Percentiles rank a stretch among this genome's conserved stretches.
Evolutionary conservation across 1,140 invertebrate species (phyloP).

Genomic region (Cryptotermes secundus): DNA sequence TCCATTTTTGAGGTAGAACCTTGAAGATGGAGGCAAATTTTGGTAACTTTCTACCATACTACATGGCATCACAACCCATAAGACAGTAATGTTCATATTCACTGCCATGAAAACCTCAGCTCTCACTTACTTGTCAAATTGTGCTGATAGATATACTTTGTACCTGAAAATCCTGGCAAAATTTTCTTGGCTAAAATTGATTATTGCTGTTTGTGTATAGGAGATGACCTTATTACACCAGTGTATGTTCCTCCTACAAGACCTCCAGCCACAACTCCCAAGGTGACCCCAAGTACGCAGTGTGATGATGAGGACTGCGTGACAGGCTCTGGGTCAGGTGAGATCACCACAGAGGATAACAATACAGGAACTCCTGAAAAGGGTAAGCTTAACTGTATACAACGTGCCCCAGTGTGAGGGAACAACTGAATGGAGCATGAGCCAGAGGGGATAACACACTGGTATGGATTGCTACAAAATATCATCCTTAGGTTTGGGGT

Average conservation of each 20-base stretch:
- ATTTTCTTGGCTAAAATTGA: background rate
- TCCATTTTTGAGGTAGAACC: too few relatives aligned
- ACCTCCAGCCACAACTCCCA: conserved; percentile 61
- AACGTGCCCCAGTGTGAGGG: background rate
- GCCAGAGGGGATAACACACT: background rate
- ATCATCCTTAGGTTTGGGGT: too few relatives aligned
- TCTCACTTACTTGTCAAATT: too few relatives aligned
- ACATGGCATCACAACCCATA: too few relatives aligned
- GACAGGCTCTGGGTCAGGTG: conserved; percentile 67
- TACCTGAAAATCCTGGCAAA: background rate
- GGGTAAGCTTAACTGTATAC: conserved; percentile 23
- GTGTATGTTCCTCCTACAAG: conserved; percentile 84
- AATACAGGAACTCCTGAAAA: conserved; percentile 52
- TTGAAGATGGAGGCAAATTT: too few relatives aligned
- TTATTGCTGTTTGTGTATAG: conserved; percentile 37
- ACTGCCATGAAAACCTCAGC: too few relatives aligned
- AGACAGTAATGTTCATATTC: too few relatives aligned
- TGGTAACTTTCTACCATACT: too few relatives aligned
- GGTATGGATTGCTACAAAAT: background rate
- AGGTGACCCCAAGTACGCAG: conserved; percentile 52
- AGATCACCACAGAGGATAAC: conserved; percentile 61
- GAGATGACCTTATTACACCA: conserved; percentile 86
- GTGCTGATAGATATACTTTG: too few relatives aligned
- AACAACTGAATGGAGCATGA: background rate
- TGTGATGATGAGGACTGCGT: conserved; percentile 77